Conservation (phyloP, 2,113 vertebrate species). For the Abramis brama region DNA sequence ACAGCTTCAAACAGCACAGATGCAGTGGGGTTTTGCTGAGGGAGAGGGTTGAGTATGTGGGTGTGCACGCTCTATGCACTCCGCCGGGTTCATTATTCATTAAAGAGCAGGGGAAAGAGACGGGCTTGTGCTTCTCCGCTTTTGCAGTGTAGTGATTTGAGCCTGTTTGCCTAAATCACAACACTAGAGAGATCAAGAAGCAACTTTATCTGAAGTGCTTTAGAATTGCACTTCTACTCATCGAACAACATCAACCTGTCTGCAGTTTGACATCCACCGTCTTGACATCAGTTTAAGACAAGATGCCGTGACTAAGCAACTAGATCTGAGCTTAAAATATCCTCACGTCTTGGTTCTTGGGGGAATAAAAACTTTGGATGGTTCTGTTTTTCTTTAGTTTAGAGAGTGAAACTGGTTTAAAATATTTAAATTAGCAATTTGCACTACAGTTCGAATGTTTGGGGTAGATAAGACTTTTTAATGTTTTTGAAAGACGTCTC, state of each 20-base stretch:
- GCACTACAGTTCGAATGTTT: background rate
- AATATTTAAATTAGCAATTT: background rate
- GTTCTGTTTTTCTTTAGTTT: background rate
- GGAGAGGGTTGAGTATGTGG: conserved; percentile 7
- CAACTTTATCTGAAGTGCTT: background rate
- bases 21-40: background rate
- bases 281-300: background rate
- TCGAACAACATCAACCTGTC: background rate
- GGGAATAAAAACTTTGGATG: background rate
- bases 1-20: background rate
- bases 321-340: conserved; percentile 6
- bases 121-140: background rate
- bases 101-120: conserved; percentile 15
- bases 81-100: conserved; percentile 36
- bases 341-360: background rate
- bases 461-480: background rate
- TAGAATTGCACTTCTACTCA: background rate
- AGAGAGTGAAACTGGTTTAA: background rate
- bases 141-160: background rate
- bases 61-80: background rate
- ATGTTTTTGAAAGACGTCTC: background rate
- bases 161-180: background rate
- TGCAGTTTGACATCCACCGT: background rate
- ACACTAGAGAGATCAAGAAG: conserved; percentile 11
- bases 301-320: background rate